Evolutionary conservation across 2,113 vertebrate species (phyloP), one percentile per base, ranked within the genome.

Genomic region (Pleuronectes platessa): DNA sequence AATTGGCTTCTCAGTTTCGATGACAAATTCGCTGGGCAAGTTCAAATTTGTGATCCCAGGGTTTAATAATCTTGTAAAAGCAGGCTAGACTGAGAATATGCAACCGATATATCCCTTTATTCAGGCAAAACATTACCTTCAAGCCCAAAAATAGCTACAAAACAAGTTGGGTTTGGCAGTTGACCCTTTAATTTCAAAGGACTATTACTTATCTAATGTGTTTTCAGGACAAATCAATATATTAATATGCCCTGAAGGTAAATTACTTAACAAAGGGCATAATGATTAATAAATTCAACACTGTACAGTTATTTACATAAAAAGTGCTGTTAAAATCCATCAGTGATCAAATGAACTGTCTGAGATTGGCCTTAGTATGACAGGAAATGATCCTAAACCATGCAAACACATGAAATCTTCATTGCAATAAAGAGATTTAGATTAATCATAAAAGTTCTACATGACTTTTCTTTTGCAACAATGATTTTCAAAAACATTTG

Each of bases 1-100:
- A 89, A 88, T 83, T 88, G 82, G 83, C 83, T 76, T 60, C 74
- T 24, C 14, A 24, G 35, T 72, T 75, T 42, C 40, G 42, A 59
- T 4, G 31, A 61, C 64, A 56, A 53, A 80, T 66, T 72, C 70
- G 40, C 59, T 24, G 3, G 55, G 45, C 73, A 42, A 12, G 56
- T 37, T 35, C 51, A 24, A 0, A 51, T 20, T 4, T 54, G 9
- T 26, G 17, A 2, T 69, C 68, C 2, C 40, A 70, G 18, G 69
- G n/a, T 49, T 27, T 79, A 21, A 27, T 13, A 42, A 0, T 42
- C 40, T 3, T 11, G 40, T 12, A 42, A 42, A 11, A 42, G 12
- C 40, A 13, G 40, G 12, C 40, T 12, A 42, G 10, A 12, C 2
- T 13, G 40, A 42, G 12, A 13, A 3, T 31, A 31, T 31, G 31